Percentiles rank a stretch among this genome's conserved stretches.
Conservation (phyloP, 2,888 invertebrate genomes). For the Latheticus oryzae region DNA sequence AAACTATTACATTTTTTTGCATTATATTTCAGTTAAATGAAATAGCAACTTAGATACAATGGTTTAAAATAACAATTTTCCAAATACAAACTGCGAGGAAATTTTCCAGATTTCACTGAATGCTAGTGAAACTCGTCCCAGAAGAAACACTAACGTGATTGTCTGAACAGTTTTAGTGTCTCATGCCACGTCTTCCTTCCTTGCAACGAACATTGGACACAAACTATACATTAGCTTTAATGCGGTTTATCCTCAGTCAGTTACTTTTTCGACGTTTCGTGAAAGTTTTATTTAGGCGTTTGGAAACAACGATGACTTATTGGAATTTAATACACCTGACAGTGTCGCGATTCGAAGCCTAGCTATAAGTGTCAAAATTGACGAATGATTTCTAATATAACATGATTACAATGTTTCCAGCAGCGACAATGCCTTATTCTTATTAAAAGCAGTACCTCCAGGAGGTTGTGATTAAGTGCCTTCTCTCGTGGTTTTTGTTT, state of each 20-base stretch:
- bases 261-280: background rate
- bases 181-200: background rate
- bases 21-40: conserved; percentile 8
- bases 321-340: conserved; percentile 31
- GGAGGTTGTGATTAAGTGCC: conserved; percentile 29
- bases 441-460: conserved; percentile 14
- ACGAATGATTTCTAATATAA: conserved; percentile 35
- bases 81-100: conserved; percentile 2
- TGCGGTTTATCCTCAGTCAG: no score
- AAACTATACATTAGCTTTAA: background rate
- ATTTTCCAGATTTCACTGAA: conserved; percentile 8
- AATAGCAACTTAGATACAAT: conserved; percentile 7
- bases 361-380: conserved; percentile 28
- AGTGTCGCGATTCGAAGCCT: conserved; percentile 5
- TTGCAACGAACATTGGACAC: conserved; percentile 11
- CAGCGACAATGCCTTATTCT: conserved; percentile 17
- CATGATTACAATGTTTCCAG: conserved; percentile 22
- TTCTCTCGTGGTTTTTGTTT: conserved; percentile 24
- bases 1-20: background rate
- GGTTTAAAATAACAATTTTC: no score
- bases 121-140: conserved; percentile 5
- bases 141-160: conserved; percentile 2
- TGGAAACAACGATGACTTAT: conserved; percentile 19
- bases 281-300: background rate
- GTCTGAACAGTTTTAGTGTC: conserved; percentile 1